Evolutionary conservation across 2,113 vertebrate species (phyloP), one percentile per base, ranked within the genome.

Genomic region (Desmodus rotundus): DNA sequence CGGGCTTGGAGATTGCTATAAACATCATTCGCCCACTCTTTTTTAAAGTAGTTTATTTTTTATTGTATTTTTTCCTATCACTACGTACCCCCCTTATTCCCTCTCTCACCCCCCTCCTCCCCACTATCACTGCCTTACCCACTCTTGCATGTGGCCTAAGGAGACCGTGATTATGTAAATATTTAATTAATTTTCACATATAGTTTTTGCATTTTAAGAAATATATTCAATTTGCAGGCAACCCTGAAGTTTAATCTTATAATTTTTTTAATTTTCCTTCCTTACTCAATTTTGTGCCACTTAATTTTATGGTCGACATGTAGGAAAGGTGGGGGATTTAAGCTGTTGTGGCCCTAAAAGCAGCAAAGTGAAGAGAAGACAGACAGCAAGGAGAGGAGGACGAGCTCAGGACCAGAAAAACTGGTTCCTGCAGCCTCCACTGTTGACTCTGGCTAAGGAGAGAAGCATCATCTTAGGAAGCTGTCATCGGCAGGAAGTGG

Each of bases 151-250:
- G 24, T 76, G 43, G 20, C 13, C 58, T 63, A 22, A 3, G 47
- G 31, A 50, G 22, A 63, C 41, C 68, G 43, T 26, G 9, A n/a
- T 63, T 43, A 41, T 2, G 72, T 74, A 86, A 89, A 28, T 77
- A 86, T 61, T 45, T 65, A 52, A 43, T 76, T 38, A 43, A 54
- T 56, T 82, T 82, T 91, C 50, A 38, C 24, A 28, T 31, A 17
- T 15, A 6, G 4, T 17, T 73, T 89, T 73, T 81, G 14, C 20
- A 45, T 61, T 77, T 70, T 81, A 94, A 56, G 70, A 58, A 70
- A 24, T 76, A 22, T 65, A 38, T 56, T 68, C 67, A 94, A 74
- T 50, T 41, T 14, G 41, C 19, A 80, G 31, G 93, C n/a, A 70
- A 78, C 26, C 19, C 56, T 89, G 43, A 63, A 52, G 4, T 78